phyloP scores from a whole-genome alignment of 2,113 vertebrate genomes.

The Phylloscopus trochiloides region DNA sequence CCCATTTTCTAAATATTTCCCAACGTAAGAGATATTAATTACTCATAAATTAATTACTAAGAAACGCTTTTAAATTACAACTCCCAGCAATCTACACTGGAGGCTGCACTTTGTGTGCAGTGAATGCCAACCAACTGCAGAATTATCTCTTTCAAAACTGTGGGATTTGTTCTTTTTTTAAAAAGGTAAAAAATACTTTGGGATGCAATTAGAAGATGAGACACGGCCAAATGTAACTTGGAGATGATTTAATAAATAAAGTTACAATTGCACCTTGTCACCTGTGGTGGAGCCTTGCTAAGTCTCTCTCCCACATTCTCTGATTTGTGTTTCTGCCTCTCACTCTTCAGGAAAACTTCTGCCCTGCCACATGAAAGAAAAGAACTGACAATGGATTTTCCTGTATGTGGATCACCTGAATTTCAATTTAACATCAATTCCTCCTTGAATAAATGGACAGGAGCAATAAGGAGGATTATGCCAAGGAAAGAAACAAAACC shows the following conservation, averaged over 20 bases:
- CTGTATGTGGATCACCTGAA: background rate
- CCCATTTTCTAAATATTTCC: background rate
- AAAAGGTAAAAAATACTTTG: background rate
- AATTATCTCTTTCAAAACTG: background rate
- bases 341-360: background rate
- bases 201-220: background rate
- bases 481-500: background rate
- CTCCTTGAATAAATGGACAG: background rate
- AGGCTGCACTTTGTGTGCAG: background rate
- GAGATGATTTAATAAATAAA: background rate
- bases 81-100: background rate
- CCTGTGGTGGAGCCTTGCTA: background rate
- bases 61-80: background rate
- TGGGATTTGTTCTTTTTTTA: background rate
- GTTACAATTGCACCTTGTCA: background rate
- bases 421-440: background rate
- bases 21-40: background rate
- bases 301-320: background rate
- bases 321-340: background rate
- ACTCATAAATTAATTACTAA: slow-evolving; percentile 39
- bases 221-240: background rate
- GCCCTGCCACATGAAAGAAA: background rate
- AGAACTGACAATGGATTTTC: background rate
- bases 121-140: background rate
- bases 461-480: background rate